Percentiles rank a stretch among this genome's conserved stretches.
Conservation (phyloP, 2,888 invertebrate genomes). For the Epinotia ramella region DNA sequence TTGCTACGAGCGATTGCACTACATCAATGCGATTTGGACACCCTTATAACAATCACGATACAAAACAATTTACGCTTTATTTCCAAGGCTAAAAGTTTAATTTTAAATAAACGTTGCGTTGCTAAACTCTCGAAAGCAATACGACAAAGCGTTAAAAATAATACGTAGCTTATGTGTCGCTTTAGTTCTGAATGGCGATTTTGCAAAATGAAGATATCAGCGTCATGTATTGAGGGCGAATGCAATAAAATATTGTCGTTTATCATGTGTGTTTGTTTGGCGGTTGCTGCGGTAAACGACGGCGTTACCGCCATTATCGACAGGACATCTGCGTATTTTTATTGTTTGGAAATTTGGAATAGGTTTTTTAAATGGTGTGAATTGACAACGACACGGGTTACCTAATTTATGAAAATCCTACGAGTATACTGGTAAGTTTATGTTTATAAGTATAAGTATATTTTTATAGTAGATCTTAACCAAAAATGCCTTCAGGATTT, state of each 20-base stretch:
- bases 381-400: constrained; percentile 50
- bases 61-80: constrained; percentile 49
- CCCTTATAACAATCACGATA: constrained; percentile 61
- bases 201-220: constrained; percentile 76
- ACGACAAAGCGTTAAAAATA: not conserved
- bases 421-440: not conserved
- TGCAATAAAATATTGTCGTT: constrained; percentile 82
- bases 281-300: constrained; percentile 81
- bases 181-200: constrained; percentile 44
- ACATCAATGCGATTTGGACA: constrained; percentile 76
- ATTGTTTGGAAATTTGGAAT: constrained; percentile 58
- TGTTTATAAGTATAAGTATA: not conserved
- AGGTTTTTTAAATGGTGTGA: constrained; percentile 56
- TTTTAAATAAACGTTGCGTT: constrained; percentile 46
- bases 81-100: constrained; percentile 33
- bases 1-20: constrained; percentile 83
- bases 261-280: constrained; percentile 81
- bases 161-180: not conserved
- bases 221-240: constrained; percentile 76
- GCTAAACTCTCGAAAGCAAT: not conserved
- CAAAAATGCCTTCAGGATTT: too few species aligned
- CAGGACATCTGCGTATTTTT: constrained; percentile 75
- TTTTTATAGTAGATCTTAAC: too few species aligned
- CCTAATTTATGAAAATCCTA: constrained; percentile 16
- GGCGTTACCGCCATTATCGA: constrained; percentile 79